Evolutionary conservation across 2,888 invertebrate genomes (phyloP), one percentile per base, ranked within the genome.

Genomic region (Euplagia quadripunctaria): DNA sequence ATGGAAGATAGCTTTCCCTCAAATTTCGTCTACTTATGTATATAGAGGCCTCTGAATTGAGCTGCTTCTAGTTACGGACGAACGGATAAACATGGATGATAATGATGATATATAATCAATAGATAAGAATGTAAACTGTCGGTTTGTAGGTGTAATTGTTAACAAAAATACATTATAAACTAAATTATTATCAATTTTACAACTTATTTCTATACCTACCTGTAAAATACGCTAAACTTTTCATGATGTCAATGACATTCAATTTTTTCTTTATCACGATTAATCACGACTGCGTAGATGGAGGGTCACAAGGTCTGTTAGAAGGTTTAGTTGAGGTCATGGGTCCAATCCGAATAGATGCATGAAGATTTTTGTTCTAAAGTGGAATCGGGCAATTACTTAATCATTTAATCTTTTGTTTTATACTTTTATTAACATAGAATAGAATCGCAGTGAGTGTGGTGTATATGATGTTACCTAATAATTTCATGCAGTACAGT

Each of bases 291-390:
- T 31, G 31, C 43, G 31, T 61, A n/a, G 49, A 63, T 14, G 12
- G 14, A 55, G 16, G 52, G 5, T 16, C 41, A 12, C 55, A 41
- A 20, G 58, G 20, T 31, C 14, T 1, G 20, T 20, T 58, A 58
- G 20, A 58, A 58, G 58, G 61, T 61, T 61, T 61, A 31, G 6
- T 31, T 61, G 61, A 61, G 61, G 61, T 61, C 61, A 61, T 61
- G 61, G 58, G 20, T 31, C 31, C 14, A 31, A 61, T 31, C 12
- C 31, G 14, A 61, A 61, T 31, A 61, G 7, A 61, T 31, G 31
- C 31, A 12, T 61, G 20, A 46, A 61, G 61, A 61, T 61, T 14
- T 58, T 31, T 61, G 31, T 9, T 31, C 5, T 61, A 14, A 61
- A 31, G 61, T 61, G 14, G 14, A 61, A 61, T 61, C 14, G 7